phyloP scores from a whole-genome alignment of 37 sponge, comb jelly and placozoan species.

The Axinella damicornis region DNA sequence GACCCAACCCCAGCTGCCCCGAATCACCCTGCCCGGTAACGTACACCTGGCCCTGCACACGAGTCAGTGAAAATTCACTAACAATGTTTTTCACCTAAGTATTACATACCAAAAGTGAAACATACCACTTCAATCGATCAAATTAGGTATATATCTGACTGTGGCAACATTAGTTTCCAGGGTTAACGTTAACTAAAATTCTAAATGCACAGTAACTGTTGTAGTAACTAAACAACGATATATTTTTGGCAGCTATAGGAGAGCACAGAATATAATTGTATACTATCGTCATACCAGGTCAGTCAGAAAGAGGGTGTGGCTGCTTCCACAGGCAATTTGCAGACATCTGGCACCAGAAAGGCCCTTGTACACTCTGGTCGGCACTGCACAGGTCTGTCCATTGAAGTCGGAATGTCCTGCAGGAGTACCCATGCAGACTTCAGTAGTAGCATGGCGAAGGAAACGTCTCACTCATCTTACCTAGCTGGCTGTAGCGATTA shows the following conservation, averaged over 20 bases:
- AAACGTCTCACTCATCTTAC: too few species aligned
- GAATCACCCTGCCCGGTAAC: constrained; percentile 64
- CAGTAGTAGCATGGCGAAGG: too few species aligned
- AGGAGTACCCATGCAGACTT: too few species aligned
- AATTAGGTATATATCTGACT: too few species aligned
- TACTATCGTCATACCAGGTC: constrained; percentile 45
- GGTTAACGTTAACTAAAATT: too few species aligned
- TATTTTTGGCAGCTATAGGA: too few species aligned
- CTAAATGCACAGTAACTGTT: too few species aligned
- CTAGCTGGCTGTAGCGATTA: constrained; percentile 63
- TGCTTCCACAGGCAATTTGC: constrained; percentile 75
- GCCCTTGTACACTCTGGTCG: constrained; percentile 20
- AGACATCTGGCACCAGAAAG: constrained; percentile 1
- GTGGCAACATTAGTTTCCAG: too few species aligned
- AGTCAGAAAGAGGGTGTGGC: constrained; percentile 73
- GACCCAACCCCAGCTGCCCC: constrained; percentile 78
- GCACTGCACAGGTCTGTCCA: constrained; percentile 33
- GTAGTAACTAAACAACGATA: too few species aligned
- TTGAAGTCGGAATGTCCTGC: constrained; percentile 35
- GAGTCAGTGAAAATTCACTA: not conserved
- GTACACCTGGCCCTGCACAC: constrained; percentile 64
- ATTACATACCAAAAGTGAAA: not conserved
- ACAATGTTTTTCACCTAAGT: not conserved
- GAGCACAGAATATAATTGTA: not conserved
- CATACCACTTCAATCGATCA: too few species aligned